Base-by-base conservation (phyloP, 1,140 invertebrate genomes). In the Drosophila sucinea region DNA sequence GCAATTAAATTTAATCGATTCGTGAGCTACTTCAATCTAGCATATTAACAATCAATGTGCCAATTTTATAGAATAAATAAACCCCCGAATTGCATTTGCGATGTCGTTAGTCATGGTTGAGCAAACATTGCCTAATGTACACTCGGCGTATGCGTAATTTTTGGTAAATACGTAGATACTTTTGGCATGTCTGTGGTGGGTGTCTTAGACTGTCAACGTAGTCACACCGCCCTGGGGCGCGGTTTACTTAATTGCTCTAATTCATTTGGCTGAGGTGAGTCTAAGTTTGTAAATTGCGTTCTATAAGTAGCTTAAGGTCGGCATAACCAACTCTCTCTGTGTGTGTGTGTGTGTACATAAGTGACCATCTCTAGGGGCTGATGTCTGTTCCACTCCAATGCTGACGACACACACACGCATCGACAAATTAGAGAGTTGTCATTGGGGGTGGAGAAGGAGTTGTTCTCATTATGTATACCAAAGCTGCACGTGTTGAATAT, bases 221-320 rank as follows among this genome's bases (percentile, higher is more conserved):
- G n/a, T 11, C 41, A 35, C 56, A 56, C 60, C 38, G 57, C 56
- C 73, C 63, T 30, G 61, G 65, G 70, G 66, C 68, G 73, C 68
- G 69, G 71, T 86, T 70, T 35, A 51, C 69, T 58, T 79, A 77
- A 86, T 73, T 87, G 84, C 60, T 68, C 58, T 83, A 83, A 87
- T 87, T 89, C 87, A 87, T 87, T 87, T 74, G 55, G 40, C 65
- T 65, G 51, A 77, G 83, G 77, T 87, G 76, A 82, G 80, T 76
- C 73, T 87, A 72, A 82, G 80, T 79, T 70, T 67, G 73, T 67
- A 68, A 78, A 70, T 70, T 77, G 68, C 58, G 62, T 35, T 33
- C 64, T 60, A 44, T 60, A 71, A 77, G 75, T 77, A 77, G 62
- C 74, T 60, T 33, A 51, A 70, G 74, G 56, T 70, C 60, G 10